Percentiles rank a stretch among this genome's conserved stretches.
These are phyloP conservation scores for Diglossa cyanea DNA, from an alignment of 2,797 vertebrate species.

Conservation along the genomic window DNA sequence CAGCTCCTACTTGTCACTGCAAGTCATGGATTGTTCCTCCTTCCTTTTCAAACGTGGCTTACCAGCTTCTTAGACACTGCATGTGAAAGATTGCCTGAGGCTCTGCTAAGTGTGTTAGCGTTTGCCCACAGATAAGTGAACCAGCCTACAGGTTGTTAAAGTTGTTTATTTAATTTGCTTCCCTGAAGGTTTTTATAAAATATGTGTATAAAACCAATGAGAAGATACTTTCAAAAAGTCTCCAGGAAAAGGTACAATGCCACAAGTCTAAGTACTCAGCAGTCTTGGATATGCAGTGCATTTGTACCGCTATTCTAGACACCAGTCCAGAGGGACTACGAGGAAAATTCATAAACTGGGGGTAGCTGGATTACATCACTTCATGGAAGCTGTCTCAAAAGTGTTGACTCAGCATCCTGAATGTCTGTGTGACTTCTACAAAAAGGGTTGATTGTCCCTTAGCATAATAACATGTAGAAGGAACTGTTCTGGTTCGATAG, in stretches of 20 bases:
- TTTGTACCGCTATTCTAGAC: neutral
- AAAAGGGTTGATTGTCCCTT: neutral
- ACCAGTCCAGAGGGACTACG: neutral
- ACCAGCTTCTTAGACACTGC: neutral
- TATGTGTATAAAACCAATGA: neutral
- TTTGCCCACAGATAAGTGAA: neutral
- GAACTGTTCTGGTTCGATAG: neutral
- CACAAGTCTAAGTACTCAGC: neutral
- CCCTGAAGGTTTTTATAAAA: neutral
- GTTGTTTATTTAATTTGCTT: constrained; percentile 26
- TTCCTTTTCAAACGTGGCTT: constrained; percentile 1
- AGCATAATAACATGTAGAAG: rapidly evolving
- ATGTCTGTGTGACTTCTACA: neutral
- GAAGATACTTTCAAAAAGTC: neutral
- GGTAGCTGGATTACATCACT: neutral
- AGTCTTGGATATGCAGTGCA: neutral
- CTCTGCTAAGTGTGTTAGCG: neutral
- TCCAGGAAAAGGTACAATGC: neutral
- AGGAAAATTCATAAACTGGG: neutral
- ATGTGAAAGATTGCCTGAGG: neutral
- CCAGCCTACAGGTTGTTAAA: constrained; percentile 11
- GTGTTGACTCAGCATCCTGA: neutral
- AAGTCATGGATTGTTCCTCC: neutral
- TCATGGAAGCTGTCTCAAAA: neutral
- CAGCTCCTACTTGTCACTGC: neutral